Conservation (phyloP, 2,888 invertebrate species). For the Xanthia togata region DNA sequence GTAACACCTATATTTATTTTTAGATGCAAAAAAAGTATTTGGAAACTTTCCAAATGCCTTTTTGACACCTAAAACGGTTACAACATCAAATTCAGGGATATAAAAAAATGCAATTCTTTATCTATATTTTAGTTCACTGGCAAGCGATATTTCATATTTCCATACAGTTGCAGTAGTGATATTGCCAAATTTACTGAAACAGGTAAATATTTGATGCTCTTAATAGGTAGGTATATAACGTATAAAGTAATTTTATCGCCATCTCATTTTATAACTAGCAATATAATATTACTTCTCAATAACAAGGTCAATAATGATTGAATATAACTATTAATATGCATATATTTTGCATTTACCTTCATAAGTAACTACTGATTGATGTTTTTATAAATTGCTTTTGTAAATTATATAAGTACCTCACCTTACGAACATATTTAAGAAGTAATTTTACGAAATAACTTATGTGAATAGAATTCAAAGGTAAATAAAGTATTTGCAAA, state of each 20-base stretch:
- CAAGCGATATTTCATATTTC: no score
- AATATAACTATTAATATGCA: constrained; percentile 12
- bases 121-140: no score
- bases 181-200: no score
- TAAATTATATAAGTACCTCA: constrained; percentile 9
- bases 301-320: constrained; percentile 49
- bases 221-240: no score
- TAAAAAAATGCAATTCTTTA: no score
- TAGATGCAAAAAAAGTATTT: no score
- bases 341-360: constrained; percentile 22
- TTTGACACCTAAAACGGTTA: no score
- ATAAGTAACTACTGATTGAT: not conserved
- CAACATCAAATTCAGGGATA: no score
- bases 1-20: no score
- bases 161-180: no score
- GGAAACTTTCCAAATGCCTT: no score
- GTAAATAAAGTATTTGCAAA: constrained; percentile 21
- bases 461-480: not conserved
- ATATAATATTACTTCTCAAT: constrained; percentile 30
- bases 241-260: constrained; percentile 13
- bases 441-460: constrained; percentile 12
- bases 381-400: constrained; percentile 3
- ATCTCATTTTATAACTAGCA: constrained; percentile 6
- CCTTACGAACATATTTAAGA: not conserved
- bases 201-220: no score